These are phyloP conservation scores for Oncorhynchus masou DNA, from an alignment of 2,113 vertebrate species.

Conservation along the genomic window DNA sequence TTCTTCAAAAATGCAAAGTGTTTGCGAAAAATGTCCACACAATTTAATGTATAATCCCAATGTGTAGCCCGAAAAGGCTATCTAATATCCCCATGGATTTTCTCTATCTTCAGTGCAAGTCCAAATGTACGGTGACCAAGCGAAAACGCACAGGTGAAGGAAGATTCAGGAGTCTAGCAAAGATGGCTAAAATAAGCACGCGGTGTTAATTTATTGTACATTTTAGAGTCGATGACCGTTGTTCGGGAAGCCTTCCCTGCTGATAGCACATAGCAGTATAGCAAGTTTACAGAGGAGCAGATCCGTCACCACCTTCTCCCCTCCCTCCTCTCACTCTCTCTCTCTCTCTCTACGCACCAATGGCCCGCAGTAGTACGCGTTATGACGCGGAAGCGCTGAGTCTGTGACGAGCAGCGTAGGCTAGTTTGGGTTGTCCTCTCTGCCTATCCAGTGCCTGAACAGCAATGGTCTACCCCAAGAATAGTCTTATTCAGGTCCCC, in stretches of 20 bases:
- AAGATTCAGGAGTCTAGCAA: slow-evolving; percentile 9
- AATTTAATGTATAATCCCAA: slow-evolving; percentile 63
- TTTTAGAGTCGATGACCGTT: slow-evolving; percentile 49
- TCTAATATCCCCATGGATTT: slow-evolving; percentile 48
- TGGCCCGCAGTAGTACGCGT: slow-evolving; percentile 45
- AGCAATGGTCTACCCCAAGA: slow-evolving; percentile 62
- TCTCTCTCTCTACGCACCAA: slow-evolving; percentile 51
- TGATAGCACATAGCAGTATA: slow-evolving; percentile 49
- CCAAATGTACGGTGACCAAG: not conserved
- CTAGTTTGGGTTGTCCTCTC: slow-evolving; percentile 28
- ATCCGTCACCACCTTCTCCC: slow-evolving; percentile 65
- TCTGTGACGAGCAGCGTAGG: slow-evolving; percentile 64
- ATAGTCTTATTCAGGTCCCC: slow-evolving; percentile 44
- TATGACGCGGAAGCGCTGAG: slow-evolving; percentile 69
- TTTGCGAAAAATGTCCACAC: slow-evolving; percentile 28
- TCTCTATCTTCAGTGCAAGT: slow-evolving; percentile 53
- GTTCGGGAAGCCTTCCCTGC: slow-evolving; percentile 43
- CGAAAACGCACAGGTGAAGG: slow-evolving; percentile 30
- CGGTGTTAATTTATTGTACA: slow-evolving; percentile 37
- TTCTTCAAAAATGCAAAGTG: not conserved
- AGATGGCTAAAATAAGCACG: slow-evolving; percentile 33
- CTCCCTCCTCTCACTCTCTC: slow-evolving; percentile 22
- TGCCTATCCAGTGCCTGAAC: slow-evolving; percentile 64
- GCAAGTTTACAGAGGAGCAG: slow-evolving; percentile 65
- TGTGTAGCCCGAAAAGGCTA: slow-evolving; percentile 35